Evolutionary conservation across 2,888 invertebrate genomes (phyloP).

Genomic region (Microctonus brassicae): DNA sequence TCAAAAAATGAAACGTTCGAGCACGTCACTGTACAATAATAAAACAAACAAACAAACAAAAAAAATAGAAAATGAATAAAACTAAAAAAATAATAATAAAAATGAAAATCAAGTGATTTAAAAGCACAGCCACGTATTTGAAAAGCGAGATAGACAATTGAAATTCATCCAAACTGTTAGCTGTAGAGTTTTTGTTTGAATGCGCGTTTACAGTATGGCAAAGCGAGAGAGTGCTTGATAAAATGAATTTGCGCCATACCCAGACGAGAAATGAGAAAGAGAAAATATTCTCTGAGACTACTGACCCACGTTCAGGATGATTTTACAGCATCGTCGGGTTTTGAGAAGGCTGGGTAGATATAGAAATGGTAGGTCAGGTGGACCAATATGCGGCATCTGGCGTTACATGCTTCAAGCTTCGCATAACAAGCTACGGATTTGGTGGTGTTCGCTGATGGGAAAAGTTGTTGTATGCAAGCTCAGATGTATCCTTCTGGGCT

Average conservation of each 20-base stretch:
- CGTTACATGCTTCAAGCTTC: constrained; percentile 67
- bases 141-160: neutral
- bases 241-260: neutral
- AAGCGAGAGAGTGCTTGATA: too few species aligned
- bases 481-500: constrained; percentile 52
- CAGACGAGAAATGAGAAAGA: neutral
- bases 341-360: constrained; percentile 24
- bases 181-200: neutral
- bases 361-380: constrained; percentile 51
- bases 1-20: too few species aligned
- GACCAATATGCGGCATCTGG: constrained; percentile 68
- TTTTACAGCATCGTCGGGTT: constrained; percentile 10
- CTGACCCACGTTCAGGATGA: neutral
- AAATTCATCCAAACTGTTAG: constrained; percentile 1
- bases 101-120: neutral
- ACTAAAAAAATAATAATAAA: constrained; percentile 16
- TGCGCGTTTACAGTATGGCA: neutral
- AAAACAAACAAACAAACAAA: neutral
- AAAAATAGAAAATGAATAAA: constrained; percentile 6
- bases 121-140: neutral
- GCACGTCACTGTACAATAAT: too few species aligned
- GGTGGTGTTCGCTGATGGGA: constrained; percentile 66
- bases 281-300: neutral
- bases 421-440: constrained; percentile 66
- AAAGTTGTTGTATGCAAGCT: constrained; percentile 66